Evolutionary conservation across 2,113 vertebrate genomes (phyloP), one percentile per base, ranked within the genome.

Genomic region (Burhinus bistriatus): DNA sequence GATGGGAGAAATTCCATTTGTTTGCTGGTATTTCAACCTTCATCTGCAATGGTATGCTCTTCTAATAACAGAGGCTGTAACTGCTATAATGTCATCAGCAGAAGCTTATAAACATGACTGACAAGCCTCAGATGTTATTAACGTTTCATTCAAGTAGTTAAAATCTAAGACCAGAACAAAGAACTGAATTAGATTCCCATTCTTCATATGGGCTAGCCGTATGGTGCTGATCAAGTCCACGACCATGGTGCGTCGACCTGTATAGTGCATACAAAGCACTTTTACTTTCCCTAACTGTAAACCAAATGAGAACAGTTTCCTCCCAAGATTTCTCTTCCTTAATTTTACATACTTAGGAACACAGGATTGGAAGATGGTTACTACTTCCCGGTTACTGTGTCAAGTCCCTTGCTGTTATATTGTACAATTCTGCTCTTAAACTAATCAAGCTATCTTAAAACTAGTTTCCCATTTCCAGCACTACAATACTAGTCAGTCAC

Each of bases 41-140:
- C 69, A 78, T 64, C 69, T 87, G 47, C 76, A 81, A 15, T 55
- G 72, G 64, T 42, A 77, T 71, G 83, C 14, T 82, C 47, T 71
- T 83, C n/a, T 47, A 85, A 64, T 64, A 87, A 68, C 76, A 78
- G 69, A 64, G 73, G n/a, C 81, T 59, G 17, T 58, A 92, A 92
- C 76, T 87, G 51, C 47, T 51, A 8, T 40, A 78, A 95, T 83
- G 47, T 84, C 81, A 94, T 68, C 84, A 89, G 73, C 91, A 96
- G 89, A 93, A 89, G 65, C 89, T 95, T 91, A 87, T 89, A 91
- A 96, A 95, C 21, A 82, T 64, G 80, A 91, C 59, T 75, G 96
- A 91, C 77, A 93, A 95, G 77, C 52, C 57, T 91, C 89, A 91
- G 61, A 92, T 36, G 29, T 78, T 87, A 87, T 7, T 89, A 93